These are phyloP conservation scores for Holothuria scabra DNA, from an alignment of 53 echinoderm and acorn worm species.

Conservation along the genomic window DNA sequence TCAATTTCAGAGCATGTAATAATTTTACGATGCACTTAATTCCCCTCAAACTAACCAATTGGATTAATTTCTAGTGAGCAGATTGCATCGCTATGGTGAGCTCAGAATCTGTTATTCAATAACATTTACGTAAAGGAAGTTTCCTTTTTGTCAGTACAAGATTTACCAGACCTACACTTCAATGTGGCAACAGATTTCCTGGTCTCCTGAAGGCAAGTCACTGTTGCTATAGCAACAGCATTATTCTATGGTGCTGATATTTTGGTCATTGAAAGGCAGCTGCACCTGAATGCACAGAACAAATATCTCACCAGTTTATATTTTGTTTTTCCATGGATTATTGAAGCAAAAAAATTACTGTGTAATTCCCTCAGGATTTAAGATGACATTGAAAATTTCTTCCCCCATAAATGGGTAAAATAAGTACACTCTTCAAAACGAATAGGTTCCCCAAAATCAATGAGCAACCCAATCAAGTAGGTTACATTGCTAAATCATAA, in stretches of 20 bases:
- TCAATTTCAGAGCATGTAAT: too few relatives aligned
- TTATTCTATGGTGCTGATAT: conserved; percentile 17
- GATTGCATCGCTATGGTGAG: not conserved
- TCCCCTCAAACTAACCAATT: not conserved
- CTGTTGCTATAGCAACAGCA: conserved; percentile 41
- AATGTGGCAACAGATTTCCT: conserved; percentile 37
- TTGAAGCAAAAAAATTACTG: conserved; percentile 13
- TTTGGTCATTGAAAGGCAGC: conserved; percentile 46
- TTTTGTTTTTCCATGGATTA: conserved; percentile 22
- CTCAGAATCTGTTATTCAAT: conserved; percentile 9
- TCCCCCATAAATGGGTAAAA: too few relatives aligned
- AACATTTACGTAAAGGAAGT: conserved; percentile 46
- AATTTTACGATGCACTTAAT: too few relatives aligned
- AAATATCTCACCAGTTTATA: conserved; percentile 17
- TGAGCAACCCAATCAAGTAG: too few relatives aligned
- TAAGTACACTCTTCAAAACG: too few relatives aligned
- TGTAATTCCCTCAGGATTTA: conserved; percentile 34
- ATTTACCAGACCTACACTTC: conserved; percentile 27
- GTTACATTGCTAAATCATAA: too few relatives aligned
- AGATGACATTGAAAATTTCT: conserved; percentile 29
- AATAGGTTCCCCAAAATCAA: too few relatives aligned
- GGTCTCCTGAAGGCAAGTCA: conserved; percentile 44
- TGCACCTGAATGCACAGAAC: conserved; percentile 33
- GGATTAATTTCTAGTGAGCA: conserved; percentile 11
- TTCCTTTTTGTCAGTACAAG: conserved; percentile 10